Conservation (phyloP, 2,888 invertebrate genomes). For the Malacosoma neustria region DNA sequence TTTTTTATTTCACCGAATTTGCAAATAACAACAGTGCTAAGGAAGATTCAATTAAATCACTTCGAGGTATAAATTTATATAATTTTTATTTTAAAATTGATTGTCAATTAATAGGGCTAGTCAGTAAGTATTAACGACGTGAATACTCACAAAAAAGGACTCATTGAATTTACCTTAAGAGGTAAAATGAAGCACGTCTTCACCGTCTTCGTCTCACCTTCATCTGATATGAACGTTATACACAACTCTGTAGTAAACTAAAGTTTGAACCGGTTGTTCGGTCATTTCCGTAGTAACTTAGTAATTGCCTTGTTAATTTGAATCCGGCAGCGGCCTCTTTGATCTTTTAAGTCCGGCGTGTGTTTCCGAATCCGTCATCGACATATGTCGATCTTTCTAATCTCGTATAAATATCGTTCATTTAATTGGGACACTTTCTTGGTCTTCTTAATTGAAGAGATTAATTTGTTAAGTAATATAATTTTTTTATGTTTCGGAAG, state of each 20-base stretch:
- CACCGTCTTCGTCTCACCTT: conserved; percentile 1
- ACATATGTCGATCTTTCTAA: conserved; percentile 35
- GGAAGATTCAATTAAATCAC: no score
- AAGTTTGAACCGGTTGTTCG: conserved; percentile 34
- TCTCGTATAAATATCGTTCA: conserved; percentile 46
- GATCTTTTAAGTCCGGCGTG: conserved; percentile 48
- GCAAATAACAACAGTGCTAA: no score
- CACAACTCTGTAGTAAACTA: conserved; percentile 14
- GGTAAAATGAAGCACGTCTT: no score
- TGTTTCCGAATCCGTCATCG: conserved; percentile 49
- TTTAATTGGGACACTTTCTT: conserved; percentile 35
- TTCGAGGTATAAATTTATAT: no score
- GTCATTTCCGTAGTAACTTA: conserved; percentile 48
- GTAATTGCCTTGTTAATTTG: conserved; percentile 69
- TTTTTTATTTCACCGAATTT: no score
- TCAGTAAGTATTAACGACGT: no score
- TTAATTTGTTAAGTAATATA: background rate
- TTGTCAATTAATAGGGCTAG: no score
- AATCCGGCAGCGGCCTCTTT: conserved; percentile 53
- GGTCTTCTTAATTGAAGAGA: background rate
- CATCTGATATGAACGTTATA: conserved; percentile 7
- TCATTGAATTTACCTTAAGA: no score
- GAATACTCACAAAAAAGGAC: no score
- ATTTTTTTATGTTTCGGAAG: no score
- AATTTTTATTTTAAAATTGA: no score